phyloP scores from a whole-genome alignment of 2,797 vertebrate genomes.

The Moxostoma hubbsi region DNA sequence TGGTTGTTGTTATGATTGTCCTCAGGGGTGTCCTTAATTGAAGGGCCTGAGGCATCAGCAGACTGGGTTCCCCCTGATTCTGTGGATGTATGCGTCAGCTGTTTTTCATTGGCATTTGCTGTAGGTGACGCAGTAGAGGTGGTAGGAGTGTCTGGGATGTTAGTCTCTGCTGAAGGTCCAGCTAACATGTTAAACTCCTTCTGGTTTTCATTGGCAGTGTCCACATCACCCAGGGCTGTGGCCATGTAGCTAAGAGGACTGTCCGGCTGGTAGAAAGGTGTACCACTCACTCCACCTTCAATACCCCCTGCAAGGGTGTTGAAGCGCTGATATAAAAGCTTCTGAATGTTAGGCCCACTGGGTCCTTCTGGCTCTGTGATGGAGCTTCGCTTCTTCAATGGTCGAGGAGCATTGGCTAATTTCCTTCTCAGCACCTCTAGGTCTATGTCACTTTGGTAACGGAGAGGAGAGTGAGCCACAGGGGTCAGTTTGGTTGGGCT shows the following conservation, averaged over 20 bases:
- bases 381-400: conserved; percentile 96
- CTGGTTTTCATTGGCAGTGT: conserved; percentile 83
- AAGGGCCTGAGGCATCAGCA: conserved; percentile 69
- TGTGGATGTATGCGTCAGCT: conserved; percentile 64
- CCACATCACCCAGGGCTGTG: conserved; percentile 81
- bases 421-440: conserved; percentile 92
- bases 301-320: conserved; percentile 95
- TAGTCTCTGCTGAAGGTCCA: conserved; percentile 45
- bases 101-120: conserved; percentile 81
- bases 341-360: conserved; percentile 95
- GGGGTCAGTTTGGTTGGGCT: conserved; percentile 97
- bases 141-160: conserved; percentile 67
- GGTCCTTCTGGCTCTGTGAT: conserved; percentile 98
- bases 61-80: conserved; percentile 60
- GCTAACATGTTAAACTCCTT: conserved; percentile 66
- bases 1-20: conserved; percentile 74
- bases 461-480: conserved; percentile 93
- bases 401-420: conserved; percentile 92
- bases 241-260: conserved; percentile 81
- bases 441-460: conserved; percentile 96
- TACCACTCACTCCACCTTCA: conserved; percentile 81
- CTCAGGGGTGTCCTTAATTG: conserved; percentile 69
- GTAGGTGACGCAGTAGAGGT: conserved; percentile 73
- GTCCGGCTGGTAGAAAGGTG: conserved; percentile 91
- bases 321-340: conserved; percentile 95